A percentile compares a stretch with the other conserved stretches of the same genome.
phyloP scores from a whole-genome alignment of 2,797 vertebrate genomes.

The Bucorvus abyssinicus region DNA sequence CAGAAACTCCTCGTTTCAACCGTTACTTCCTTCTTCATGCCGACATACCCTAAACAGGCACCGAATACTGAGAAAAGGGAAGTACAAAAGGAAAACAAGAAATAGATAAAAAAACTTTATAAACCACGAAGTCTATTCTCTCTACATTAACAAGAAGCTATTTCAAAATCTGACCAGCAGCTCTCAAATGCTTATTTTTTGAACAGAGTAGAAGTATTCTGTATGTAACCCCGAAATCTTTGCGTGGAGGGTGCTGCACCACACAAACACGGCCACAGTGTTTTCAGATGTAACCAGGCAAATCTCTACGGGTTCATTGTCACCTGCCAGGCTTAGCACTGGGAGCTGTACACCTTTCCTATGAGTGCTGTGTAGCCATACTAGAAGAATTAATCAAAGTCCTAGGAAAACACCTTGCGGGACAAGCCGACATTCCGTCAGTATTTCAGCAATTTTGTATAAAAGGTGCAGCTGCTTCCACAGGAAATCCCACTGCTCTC shows the following conservation, averaged over 20 bases:
- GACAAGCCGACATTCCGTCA: neutral
- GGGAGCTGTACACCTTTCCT: neutral
- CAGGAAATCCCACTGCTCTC: slow-evolving; percentile 26
- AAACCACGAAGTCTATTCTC: neutral
- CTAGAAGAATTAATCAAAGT: neutral
- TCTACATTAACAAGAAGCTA: neutral
- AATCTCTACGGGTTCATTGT: fast-evolving
- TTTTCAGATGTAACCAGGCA: neutral
- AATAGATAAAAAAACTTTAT: neutral
- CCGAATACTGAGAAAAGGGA: neutral
- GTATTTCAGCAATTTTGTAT: slow-evolving; percentile 22
- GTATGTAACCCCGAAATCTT: neutral
- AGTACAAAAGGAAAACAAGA: neutral
- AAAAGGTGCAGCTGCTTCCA: slow-evolving; percentile 43
- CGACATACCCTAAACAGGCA: neutral
- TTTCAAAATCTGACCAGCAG: neutral
- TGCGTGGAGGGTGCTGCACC: neutral
- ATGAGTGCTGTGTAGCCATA: neutral
- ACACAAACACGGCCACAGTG: neutral
- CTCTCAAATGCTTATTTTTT: neutral
- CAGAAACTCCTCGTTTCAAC: neutral
- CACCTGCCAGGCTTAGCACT: fast-evolving
- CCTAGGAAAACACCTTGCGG: neutral
- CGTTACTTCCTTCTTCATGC: neutral
- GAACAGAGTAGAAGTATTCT: neutral